phyloP scores from a whole-genome alignment of 2,888 invertebrate species.

The Dexiosoma caninum region DNA sequence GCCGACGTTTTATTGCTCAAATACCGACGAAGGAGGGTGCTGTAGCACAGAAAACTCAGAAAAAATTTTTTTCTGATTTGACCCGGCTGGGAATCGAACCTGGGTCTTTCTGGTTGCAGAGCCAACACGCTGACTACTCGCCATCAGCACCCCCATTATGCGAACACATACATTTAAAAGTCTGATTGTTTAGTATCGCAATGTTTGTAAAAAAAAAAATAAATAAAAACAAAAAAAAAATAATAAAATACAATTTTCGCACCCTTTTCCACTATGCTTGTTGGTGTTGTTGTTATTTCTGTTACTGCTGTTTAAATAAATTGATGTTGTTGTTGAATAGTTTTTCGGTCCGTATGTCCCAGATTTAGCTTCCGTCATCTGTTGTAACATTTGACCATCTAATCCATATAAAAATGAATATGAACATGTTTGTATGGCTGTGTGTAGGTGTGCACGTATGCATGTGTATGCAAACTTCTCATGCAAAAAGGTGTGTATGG shows the following conservation, averaged over 20 bases:
- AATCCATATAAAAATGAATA: not conserved
- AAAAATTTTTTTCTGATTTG: too few relatives aligned
- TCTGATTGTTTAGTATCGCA: conserved; percentile 26
- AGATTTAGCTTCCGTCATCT: conserved; percentile 54
- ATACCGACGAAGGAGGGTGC: too few relatives aligned
- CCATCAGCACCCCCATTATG: too few relatives aligned
- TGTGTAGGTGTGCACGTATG: not conserved
- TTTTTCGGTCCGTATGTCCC: conserved; percentile 61
- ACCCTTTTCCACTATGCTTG: conserved; percentile 41
- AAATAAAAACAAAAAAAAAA: conserved; percentile 13
- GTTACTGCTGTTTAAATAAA: conserved; percentile 31
- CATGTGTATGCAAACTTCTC: conserved; percentile 1
- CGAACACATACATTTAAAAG: conserved; percentile 2
- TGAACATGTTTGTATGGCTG: not conserved
- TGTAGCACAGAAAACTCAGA: too few relatives aligned
- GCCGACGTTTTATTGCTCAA: too few relatives aligned
- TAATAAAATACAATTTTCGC: conserved; percentile 60
- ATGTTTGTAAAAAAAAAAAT: conserved; percentile 32
- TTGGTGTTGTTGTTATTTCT: conserved; percentile 17
- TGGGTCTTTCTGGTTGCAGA: too few relatives aligned
- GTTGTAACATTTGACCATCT: conserved; percentile 36
- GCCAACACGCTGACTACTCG: too few relatives aligned
- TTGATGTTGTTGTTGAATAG: conserved; percentile 57
- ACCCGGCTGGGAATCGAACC: too few relatives aligned
- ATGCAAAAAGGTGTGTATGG: conserved; percentile 61